Base-by-base conservation (phyloP, 2,888 invertebrate genomes). In the Globia sparganii region DNA sequence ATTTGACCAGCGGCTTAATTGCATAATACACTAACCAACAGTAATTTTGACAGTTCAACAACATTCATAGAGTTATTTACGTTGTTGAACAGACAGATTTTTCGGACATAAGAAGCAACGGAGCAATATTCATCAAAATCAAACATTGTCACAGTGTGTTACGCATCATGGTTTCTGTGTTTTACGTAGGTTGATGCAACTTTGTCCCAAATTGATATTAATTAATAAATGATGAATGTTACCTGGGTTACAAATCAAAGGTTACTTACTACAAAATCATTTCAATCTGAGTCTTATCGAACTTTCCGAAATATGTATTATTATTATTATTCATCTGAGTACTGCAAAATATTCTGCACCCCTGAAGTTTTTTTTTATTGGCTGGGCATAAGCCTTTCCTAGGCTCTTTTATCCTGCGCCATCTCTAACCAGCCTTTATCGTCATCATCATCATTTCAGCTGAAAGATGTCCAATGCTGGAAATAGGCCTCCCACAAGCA, bases 341-440 rank as follows among this genome's bases (percentile, higher is more conserved):
- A 28, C 15, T 28, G 4, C 18, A 58, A 58, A 56, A 56, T 1
- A 53, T 53, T 25, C 3, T 25, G 53, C 25, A 9, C 9, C 21
- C 25, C 8, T 21, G 21, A 49, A 46, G 46, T n/a, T 56, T 28
- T n/a, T 28, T n/a, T 28, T 28, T 49, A 49, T 49, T 49, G 21
- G 0, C 56, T 5, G 13, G 0, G 5, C 13, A 56, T 13, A 13
- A 0, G 1, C n/a, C 5, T n/a, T 13, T 5, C 4, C n/a, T 56
- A 11, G n/a, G 13, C 13, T 13, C 5, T 56, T 13, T 28, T 6
- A 15, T 4, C 15, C 28, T 15, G 18, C 8, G 13, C n/a, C 56
- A 56, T 11, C 13, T 56, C 28, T 0, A 56, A 15, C 58, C 6
- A 58, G 58, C 28, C 0, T 53, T 53, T n/a, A 53, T 53, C 53